phyloP scores from a whole-genome alignment of 2,888 invertebrate species.

The Tetragonisca angustula region DNA sequence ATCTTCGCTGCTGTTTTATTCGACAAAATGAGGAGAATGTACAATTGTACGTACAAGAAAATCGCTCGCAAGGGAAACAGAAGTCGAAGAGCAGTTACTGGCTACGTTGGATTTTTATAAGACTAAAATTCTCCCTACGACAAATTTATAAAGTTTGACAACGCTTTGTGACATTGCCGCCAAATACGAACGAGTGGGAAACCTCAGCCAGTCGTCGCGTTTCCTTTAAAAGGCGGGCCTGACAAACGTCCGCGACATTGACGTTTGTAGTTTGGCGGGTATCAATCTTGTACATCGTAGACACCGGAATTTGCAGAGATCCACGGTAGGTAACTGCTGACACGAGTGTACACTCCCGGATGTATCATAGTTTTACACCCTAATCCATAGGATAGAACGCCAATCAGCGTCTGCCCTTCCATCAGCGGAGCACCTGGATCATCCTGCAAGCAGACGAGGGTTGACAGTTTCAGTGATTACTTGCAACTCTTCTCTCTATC shows the following conservation, averaged over 20 bases:
- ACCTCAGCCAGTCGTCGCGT: not conserved
- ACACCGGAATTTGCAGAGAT: slow-evolving; percentile 60
- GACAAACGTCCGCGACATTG: slow-evolving; percentile 37
- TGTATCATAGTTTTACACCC: slow-evolving; percentile 85
- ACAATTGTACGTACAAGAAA: not conserved
- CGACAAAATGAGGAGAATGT: slow-evolving; percentile 8
- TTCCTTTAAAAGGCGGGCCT: not conserved
- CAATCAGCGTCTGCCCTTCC: slow-evolving; percentile 84
- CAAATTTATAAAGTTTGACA: slow-evolving; percentile 37
- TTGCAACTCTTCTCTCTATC: slow-evolving; percentile 18
- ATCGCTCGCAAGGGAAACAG: slow-evolving; percentile 10
- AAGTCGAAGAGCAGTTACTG: not conserved
- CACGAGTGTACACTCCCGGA: slow-evolving; percentile 86
- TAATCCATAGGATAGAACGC: slow-evolving; percentile 87
- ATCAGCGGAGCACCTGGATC: slow-evolving; percentile 88
- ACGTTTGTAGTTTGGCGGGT: slow-evolving; percentile 40
- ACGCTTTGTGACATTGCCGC: not conserved
- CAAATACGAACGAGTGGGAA: not conserved
- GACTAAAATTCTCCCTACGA: not conserved
- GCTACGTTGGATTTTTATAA: slow-evolving; percentile 20
- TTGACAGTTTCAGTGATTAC: slow-evolving; percentile 56
- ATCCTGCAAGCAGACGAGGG: slow-evolving; percentile 82
- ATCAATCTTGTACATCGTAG: slow-evolving; percentile 35
- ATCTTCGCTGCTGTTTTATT: not conserved
- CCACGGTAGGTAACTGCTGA: slow-evolving; percentile 75